Percentiles rank a stretch among this genome's conserved stretches.
These are phyloP conservation scores for Bostrychus sinensis DNA, from an alignment of 2,113 vertebrate genomes.

Conservation along the genomic window DNA sequence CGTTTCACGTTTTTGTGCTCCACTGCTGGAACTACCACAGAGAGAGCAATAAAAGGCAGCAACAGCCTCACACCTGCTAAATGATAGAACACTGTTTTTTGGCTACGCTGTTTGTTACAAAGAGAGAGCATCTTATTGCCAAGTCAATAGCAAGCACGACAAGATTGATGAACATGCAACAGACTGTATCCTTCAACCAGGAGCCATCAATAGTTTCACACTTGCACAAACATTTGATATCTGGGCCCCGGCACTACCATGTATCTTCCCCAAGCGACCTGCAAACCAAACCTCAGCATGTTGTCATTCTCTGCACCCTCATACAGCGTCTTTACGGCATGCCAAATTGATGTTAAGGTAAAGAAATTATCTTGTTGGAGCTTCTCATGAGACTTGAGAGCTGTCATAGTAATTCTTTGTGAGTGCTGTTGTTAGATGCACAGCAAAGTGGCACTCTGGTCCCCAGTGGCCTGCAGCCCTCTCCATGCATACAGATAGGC, in stretches of 20 bases:
- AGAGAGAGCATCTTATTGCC: conserved; percentile 7
- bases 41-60: conserved; percentile 12
- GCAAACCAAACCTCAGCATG: conserved; percentile 12
- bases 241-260: conserved; percentile 32
- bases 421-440: conserved; percentile 45
- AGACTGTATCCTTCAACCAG: neutral
- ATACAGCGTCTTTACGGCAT: conserved; percentile 22
- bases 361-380: conserved; percentile 54
- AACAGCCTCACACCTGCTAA: conserved; percentile 23
- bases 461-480: conserved; percentile 29
- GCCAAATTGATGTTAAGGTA: conserved; percentile 53
- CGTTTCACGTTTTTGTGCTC: conserved; percentile 12
- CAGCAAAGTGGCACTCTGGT: conserved; percentile 47
- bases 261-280: conserved; percentile 21
- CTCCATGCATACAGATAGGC: conserved; percentile 56
- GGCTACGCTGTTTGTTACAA: neutral
- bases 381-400: conserved; percentile 43
- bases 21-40: neutral
- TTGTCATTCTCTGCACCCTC: conserved; percentile 19
- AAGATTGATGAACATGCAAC: conserved; percentile 26
- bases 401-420: conserved; percentile 49
- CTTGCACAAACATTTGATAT: conserved; percentile 24
- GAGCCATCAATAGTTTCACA: conserved; percentile 31
- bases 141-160: conserved; percentile 22
- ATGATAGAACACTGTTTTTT: conserved; percentile 18